Percentiles rank a stretch among this genome's conserved stretches.
Conservation (phyloP, 2,888 invertebrate species). For the Tenthredo amoena region DNA sequence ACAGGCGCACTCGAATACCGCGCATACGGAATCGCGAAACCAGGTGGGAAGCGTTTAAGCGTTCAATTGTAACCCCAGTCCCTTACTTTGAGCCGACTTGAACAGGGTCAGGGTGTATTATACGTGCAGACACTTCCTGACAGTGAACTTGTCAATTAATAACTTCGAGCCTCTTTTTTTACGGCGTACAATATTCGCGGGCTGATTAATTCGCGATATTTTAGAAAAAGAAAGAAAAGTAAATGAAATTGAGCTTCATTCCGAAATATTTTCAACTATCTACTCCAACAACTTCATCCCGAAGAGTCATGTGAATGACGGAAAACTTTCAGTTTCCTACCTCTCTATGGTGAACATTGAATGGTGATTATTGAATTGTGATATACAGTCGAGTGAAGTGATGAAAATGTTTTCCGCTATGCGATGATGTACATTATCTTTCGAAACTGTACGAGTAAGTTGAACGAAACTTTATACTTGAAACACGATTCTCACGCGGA, state of each 20-base stretch:
- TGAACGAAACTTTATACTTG: neutral
- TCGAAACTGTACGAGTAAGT: neutral
- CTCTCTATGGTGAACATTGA: neutral
- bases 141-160: neutral
- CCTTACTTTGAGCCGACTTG: constrained; percentile 15
- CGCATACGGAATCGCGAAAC: constrained; percentile 37
- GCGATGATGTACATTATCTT: neutral
- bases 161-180: neutral
- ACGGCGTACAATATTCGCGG: neutral
- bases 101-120: neutral
- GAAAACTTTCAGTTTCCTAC: neutral
- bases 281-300: too few relatives aligned
- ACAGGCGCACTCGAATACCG: constrained; percentile 32
- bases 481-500: constrained; percentile 40
- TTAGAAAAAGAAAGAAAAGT: neutral
- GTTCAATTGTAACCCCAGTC: constrained; percentile 33
- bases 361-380: neutral
- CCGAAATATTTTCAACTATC: too few relatives aligned
- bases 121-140: neutral
- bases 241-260: too few relatives aligned
- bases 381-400: neutral
- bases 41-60: constrained; percentile 12
- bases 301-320: neutral
- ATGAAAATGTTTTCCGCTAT: neutral
- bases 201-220: neutral